phyloP scores from a whole-genome alignment of 2,797 vertebrate species.

The Sciaenops ocellatus region DNA sequence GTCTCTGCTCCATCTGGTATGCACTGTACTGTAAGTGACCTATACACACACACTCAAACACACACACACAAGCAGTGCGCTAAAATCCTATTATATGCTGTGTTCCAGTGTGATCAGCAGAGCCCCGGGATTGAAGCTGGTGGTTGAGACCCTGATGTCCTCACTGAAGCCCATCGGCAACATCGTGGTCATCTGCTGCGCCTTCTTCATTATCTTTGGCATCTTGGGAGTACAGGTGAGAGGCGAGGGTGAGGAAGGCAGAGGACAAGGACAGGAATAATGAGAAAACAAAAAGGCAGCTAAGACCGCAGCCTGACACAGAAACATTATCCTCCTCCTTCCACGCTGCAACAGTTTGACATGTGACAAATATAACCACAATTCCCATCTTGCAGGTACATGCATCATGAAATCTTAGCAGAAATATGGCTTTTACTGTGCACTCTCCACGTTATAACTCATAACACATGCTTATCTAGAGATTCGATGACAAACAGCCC shows the following conservation, averaged over 20 bases:
- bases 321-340: background rate
- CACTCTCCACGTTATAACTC: conserved; percentile 8
- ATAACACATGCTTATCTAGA: conserved; percentile 24
- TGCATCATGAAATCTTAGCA: background rate
- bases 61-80: background rate
- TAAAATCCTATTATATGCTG: conserved; percentile 21
- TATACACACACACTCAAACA: conserved; percentile 15
- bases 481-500: conserved; percentile 32
- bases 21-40: conserved; percentile 41
- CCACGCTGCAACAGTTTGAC: background rate
- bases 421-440: background rate
- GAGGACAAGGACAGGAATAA: background rate
- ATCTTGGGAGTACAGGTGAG: conserved; percentile 98
- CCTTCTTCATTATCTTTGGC: conserved; percentile 99
- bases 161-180: conserved; percentile 99
- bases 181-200: conserved; percentile 99
- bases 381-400: background rate
- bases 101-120: conserved; percentile 95
- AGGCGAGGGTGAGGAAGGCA: background rate
- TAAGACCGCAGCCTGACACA: background rate
- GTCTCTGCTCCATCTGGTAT: conserved; percentile 58
- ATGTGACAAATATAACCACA: conserved; percentile 4
- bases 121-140: conserved; percentile 97
- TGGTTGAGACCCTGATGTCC: conserved; percentile 98
- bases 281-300: background rate